Conservation (phyloP, 2,888 invertebrate genomes). For the Eupithecia exiguata region DNA sequence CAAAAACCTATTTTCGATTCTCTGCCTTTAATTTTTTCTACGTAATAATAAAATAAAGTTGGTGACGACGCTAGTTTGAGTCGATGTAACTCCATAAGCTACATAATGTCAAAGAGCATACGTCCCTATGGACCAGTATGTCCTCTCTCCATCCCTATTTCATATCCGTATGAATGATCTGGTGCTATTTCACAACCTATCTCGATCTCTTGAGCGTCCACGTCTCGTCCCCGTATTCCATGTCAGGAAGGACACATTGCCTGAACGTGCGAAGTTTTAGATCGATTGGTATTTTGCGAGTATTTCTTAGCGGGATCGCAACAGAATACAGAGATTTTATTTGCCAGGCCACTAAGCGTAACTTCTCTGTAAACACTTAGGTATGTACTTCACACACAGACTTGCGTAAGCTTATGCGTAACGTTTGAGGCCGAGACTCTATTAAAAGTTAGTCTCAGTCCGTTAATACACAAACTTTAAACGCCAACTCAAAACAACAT, state of each 20-base stretch:
- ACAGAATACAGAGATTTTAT: background rate
- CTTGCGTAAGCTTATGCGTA: background rate
- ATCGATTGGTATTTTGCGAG: background rate
- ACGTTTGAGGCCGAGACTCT: background rate
- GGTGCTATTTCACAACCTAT: background rate
- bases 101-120: background rate
- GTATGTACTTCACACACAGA: background rate
- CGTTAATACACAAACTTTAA: constrained; percentile 33
- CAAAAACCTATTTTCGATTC: too few relatives aligned
- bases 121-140: background rate
- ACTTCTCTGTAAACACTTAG: background rate
- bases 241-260: background rate
- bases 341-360: background rate
- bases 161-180: background rate
- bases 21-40: too few relatives aligned
- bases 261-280: background rate
- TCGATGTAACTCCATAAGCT: too few relatives aligned
- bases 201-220: background rate
- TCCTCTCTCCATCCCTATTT: background rate
- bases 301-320: background rate
- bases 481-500: constrained; percentile 39
- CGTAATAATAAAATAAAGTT: too few relatives aligned
- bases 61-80: too few relatives aligned
- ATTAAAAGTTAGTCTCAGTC: constrained; percentile 30
- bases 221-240: background rate